Evolutionary conservation across 2,888 invertebrate species (phyloP).

Genomic region (Pseudeuparius sepicola): DNA sequence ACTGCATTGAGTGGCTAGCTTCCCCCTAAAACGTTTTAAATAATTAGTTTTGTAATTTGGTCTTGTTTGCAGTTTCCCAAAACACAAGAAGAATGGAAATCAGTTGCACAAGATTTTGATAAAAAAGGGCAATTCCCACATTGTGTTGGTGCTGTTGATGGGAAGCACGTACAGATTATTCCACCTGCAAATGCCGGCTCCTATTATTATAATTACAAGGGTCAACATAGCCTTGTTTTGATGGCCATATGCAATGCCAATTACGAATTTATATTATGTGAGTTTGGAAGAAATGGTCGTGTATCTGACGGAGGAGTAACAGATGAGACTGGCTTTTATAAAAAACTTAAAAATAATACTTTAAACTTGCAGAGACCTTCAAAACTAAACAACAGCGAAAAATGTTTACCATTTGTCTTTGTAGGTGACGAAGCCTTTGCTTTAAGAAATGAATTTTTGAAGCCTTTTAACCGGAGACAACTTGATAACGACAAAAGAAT

Average conservation of each 20-base stretch:
- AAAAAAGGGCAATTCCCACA: constrained; percentile 16
- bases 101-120: constrained; percentile 10
- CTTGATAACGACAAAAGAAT: constrained; percentile 11
- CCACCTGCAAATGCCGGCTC: constrained; percentile 12
- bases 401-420: no score
- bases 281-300: constrained; percentile 11
- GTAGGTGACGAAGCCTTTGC: constrained; percentile 18
- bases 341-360: constrained; percentile 7
- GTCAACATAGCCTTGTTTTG: constrained; percentile 10
- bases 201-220: constrained; percentile 12
- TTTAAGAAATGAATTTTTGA: constrained; percentile 13
- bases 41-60: no score
- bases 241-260: constrained; percentile 14
- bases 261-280: constrained; percentile 11
- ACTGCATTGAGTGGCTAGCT: not conserved
- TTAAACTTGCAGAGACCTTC: no score
- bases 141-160: no score
- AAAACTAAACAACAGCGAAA: no score
- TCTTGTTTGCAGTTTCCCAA: constrained; percentile 13
- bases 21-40: no score
- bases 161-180: constrained; percentile 9
- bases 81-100: constrained; percentile 13
- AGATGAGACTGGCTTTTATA: no score
- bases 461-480: constrained; percentile 15
- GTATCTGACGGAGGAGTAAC: no score